Base-by-base conservation (phyloP, 2,797 vertebrate species). In the Arremon brunneinucha region DNA sequence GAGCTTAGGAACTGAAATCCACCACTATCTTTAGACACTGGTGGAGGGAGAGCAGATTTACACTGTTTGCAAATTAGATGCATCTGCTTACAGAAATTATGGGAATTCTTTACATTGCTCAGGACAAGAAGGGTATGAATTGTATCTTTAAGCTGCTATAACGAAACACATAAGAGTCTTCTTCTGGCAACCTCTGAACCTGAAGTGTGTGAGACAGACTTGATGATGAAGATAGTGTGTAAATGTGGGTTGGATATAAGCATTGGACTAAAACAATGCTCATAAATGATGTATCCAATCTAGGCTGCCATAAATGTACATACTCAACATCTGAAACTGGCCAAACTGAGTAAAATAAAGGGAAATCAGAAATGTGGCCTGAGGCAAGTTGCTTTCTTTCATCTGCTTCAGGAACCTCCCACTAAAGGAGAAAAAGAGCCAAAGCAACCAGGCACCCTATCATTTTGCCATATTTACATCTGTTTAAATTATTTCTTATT, bases 81-180 rank as follows among this genome's bases (percentile, higher is more conserved):
- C 41, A 35, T 89, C 76, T 83, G n/a, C 26, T 70, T 68, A n/a
- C 11, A 71, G 53, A 81, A 87, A 56, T 65, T 52, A 53, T 89
- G 32, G 14, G 39, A 92, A 91, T 89, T 83, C 65, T 71, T 81
- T 59, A 28, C 9, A 23, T 55, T 78, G 16, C 55, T 84, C 21
- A 28, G 72, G 26, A 85, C 26, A 83, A 13, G 70, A 93, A 52
- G 14, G 17, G 12, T 71, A 53, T 57, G 50, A 83, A 87, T 39
- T 24, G 39, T 26, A 16, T 53, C 34, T 59, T 78, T 92, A 69
- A 72, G 53, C 41, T 68, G 49, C 10, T 59, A 13, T 90, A 95
- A 95, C 94, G 93, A 93, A 95, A 95, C 80, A 94, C 86, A 0
- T 89, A 56, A 74, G 74, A 87, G 56, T 67, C 95, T 84, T 95